Evolutionary conservation across 2,797 vertebrate genomes (phyloP).

Genomic region (Silurus lanzhouensis): DNA sequence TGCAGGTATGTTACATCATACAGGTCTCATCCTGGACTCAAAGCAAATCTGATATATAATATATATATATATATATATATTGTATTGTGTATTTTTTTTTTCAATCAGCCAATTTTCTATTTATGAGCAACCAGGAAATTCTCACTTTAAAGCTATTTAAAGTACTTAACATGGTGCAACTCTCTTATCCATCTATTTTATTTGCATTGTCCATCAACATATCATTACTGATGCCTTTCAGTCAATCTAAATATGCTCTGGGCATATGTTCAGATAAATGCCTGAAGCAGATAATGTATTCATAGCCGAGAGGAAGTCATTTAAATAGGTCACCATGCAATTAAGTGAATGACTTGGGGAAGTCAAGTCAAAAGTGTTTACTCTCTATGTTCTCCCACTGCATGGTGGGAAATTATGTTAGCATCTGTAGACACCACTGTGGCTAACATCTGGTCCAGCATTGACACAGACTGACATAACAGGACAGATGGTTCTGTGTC

Average conservation of each 20-base stretch:
- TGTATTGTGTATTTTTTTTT: no score
- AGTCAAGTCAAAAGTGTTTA: not conserved
- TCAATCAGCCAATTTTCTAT: slow-evolving; percentile 37
- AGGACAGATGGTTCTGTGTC: slow-evolving; percentile 32
- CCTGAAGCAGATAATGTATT: not conserved
- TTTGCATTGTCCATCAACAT: no score
- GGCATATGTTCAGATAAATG: not conserved
- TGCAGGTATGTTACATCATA: not conserved
- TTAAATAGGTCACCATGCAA: not conserved
- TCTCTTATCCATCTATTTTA: not conserved
- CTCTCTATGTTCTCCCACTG: not conserved
- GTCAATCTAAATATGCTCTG: not conserved
- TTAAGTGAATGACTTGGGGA: slow-evolving; percentile 16
- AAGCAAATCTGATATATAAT: not conserved
- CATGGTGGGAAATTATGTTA: not conserved
- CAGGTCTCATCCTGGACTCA: not conserved
- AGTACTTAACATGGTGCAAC: slow-evolving; percentile 18
- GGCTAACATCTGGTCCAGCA: slow-evolving; percentile 18
- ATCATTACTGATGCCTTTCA: not conserved
- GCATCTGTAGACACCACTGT: slow-evolving; percentile 20
- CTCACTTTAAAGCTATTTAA: slow-evolving; percentile 25
- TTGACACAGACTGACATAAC: not conserved
- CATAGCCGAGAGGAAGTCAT: slow-evolving; percentile 2
- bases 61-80: no score
- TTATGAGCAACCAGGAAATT: slow-evolving; percentile 8